Percentiles rank a stretch among this genome's conserved stretches.
Conservation (phyloP, 2,113 vertebrate genomes). For the Vidua chalybeata region DNA sequence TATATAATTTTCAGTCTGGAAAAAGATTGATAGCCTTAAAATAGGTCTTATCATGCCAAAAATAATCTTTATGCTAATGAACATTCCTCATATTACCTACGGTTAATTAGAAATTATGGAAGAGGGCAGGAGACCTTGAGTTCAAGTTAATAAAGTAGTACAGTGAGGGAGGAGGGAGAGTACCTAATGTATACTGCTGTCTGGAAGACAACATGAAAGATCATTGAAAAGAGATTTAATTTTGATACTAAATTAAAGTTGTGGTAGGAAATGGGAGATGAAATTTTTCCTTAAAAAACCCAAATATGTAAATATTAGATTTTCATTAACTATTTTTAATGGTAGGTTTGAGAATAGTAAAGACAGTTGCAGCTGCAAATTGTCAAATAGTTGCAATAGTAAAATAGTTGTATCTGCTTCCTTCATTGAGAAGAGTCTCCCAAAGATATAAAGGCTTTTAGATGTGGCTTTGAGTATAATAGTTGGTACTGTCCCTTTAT, state of each 20-base stretch:
- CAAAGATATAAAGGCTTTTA: background rate
- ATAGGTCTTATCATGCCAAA: background rate
- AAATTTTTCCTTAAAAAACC: background rate
- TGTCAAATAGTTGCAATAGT: no score
- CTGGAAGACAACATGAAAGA: background rate
- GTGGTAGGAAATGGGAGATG: background rate
- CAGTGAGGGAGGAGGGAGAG: background rate
- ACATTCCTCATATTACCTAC: constrained; percentile 2
- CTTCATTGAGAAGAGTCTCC: background rate
- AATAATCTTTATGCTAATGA: constrained; percentile 57
- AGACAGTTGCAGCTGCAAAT: background rate
- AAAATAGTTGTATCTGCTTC: background rate
- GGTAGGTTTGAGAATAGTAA: background rate
- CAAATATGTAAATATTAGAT: background rate
- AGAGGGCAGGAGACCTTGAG: background rate
- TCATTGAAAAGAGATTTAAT: background rate
- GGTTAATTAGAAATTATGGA: constrained; percentile 41
- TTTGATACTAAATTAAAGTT: background rate
- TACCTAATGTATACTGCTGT: background rate
- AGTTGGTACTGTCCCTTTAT: background rate
- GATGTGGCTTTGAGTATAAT: background rate
- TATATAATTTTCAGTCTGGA: background rate
- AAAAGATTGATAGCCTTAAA: constrained; percentile 12
- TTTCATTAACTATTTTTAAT: background rate
- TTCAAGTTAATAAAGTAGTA: constrained; percentile 18